phyloP scores from a whole-genome alignment of 2,888 invertebrate genomes.

The Tubiluchus corallicola region DNA sequence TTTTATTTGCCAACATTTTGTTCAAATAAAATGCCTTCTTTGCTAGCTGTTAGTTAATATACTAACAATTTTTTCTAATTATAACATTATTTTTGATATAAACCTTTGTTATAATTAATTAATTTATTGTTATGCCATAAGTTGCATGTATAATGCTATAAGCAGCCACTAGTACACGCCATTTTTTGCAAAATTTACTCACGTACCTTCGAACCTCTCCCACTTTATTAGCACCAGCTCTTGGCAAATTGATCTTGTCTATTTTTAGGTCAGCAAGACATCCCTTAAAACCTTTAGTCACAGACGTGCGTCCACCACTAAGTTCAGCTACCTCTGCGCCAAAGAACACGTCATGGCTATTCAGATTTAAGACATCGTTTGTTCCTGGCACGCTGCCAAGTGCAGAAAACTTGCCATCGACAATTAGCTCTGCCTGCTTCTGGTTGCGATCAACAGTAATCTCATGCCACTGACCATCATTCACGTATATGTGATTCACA shows the following conservation, averaged over 20 bases:
- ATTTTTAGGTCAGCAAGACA: constrained; percentile 73
- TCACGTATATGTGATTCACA: constrained; percentile 52
- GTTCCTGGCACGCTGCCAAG: constrained; percentile 50
- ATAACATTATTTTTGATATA: too few species aligned
- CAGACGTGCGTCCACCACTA: constrained; percentile 25
- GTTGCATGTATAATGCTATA: too few species aligned
- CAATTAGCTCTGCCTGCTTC: constrained; percentile 52
- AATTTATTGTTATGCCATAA: too few species aligned
- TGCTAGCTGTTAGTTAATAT: too few species aligned
- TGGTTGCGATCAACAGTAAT: constrained; percentile 56
- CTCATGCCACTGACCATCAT: constrained; percentile 69
- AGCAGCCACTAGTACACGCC: too few species aligned
- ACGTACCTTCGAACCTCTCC: constrained; percentile 27
- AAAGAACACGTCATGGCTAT: constrained; percentile 59
- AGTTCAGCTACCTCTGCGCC: constrained; percentile 68
- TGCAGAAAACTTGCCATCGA: constrained; percentile 52
- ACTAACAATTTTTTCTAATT: too few species aligned
- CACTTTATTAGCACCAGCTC: constrained; percentile 31
- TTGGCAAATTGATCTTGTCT: constrained; percentile 50
- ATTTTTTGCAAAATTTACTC: too few species aligned
- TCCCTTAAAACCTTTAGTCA: constrained; percentile 68
- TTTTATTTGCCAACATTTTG: too few species aligned
- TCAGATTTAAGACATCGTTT: constrained; percentile 64
- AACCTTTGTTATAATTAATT: too few species aligned
- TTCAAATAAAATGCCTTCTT: too few species aligned